phyloP scores from a whole-genome alignment of 2,797 vertebrate species.

The Otus scops region DNA sequence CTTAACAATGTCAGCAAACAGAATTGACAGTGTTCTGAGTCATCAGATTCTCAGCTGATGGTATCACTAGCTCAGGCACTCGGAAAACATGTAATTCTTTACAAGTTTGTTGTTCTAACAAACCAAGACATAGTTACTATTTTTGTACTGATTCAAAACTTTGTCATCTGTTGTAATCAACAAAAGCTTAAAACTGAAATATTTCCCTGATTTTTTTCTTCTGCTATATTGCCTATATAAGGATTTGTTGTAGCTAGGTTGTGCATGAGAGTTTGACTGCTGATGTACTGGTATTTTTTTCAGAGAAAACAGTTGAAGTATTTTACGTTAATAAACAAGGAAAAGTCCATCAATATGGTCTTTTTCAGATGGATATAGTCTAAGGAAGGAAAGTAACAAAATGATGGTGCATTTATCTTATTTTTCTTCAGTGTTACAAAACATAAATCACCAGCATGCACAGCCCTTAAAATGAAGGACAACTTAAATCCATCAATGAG shows the following conservation, averaged over 20 bases:
- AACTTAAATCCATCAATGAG: not conserved
- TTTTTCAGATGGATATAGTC: not conserved
- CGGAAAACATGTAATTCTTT: not conserved
- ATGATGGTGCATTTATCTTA: not conserved
- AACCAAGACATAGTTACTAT: not conserved
- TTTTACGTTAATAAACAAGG: not conserved
- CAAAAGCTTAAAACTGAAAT: not conserved
- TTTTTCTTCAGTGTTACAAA: not conserved
- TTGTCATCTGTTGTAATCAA: not conserved
- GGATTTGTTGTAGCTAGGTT: not conserved
- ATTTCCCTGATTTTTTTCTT: not conserved
- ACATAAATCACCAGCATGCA: not conserved
- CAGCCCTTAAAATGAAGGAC: not conserved
- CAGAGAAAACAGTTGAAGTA: not conserved
- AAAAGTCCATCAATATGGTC: not conserved
- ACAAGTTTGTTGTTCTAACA: not conserved
- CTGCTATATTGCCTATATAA: not conserved
- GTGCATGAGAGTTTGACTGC: not conserved
- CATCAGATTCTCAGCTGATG: conserved; percentile 40
- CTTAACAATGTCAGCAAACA: not conserved
- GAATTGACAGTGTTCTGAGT: conserved; percentile 5
- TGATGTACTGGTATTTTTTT: not conserved
- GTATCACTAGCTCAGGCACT: not conserved
- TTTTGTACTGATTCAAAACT: not conserved
- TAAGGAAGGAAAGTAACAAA: not conserved